Percentiles rank a stretch among this genome's conserved stretches.
These are phyloP conservation scores for Melanotaenia maccullochi DNA, from an alignment of 2,797 vertebrate species.

Conservation along the genomic window DNA sequence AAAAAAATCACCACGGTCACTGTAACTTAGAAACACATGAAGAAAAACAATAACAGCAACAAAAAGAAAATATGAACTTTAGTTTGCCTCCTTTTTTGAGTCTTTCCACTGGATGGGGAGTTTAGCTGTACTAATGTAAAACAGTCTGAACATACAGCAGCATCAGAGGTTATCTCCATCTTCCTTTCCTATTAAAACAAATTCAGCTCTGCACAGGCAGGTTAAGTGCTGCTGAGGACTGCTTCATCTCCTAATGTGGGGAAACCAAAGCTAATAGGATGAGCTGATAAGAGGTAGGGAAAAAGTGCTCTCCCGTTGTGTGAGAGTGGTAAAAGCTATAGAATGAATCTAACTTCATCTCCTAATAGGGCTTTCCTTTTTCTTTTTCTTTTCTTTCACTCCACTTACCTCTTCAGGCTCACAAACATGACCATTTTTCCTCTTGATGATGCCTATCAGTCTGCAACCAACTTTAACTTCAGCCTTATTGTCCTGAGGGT, in stretches of 20 bases:
- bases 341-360: background rate
- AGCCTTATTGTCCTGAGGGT: conserved; percentile 4
- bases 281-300: conserved; percentile 31
- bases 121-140: background rate
- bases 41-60: background rate
- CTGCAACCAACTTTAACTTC: conserved; percentile 29
- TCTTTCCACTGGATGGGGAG: rapidly evolving
- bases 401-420: conserved; percentile 1
- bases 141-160: background rate
- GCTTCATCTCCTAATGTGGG: conserved; percentile 46
- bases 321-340: conserved; percentile 22
- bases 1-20: background rate
- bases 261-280: conserved; percentile 47
- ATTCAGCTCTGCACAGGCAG: conserved; percentile 33
- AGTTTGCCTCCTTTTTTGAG: background rate
- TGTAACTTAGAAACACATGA: background rate
- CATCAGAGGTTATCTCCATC: conserved; percentile 18
- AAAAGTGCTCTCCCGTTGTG: conserved; percentile 16
- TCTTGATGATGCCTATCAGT: conserved; percentile 23
- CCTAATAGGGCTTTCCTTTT: background rate
- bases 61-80: background rate
- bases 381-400: background rate
- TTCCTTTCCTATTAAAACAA: conserved; percentile 44
- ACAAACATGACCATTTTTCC: background rate
- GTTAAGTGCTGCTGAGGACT: conserved; percentile 56